Percentiles rank a stretch among this genome's conserved stretches.
Conservation (phyloP, 2,797 vertebrate species). For the Cyprinella venusta region DNA sequence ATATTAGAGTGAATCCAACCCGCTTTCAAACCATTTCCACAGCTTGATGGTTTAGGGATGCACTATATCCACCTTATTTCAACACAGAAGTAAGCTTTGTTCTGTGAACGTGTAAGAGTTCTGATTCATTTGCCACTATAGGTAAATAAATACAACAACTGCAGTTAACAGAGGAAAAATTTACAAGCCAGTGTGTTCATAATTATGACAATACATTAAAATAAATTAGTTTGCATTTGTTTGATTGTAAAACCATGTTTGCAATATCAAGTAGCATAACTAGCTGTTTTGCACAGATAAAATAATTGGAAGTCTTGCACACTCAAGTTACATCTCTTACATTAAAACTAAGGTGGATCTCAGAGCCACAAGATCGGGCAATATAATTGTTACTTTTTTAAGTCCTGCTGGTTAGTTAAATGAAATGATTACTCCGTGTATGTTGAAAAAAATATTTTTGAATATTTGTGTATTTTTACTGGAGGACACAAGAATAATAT, state of each 20-base stretch:
- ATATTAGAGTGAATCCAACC: neutral
- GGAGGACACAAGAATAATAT: neutral
- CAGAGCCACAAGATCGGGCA: neutral
- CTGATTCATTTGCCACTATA: neutral
- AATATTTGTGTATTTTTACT: neutral
- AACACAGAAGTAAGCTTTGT: neutral
- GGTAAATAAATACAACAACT: neutral
- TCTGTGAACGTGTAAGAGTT: neutral
- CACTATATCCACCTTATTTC: neutral
- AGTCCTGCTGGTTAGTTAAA: neutral
- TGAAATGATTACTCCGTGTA: neutral
- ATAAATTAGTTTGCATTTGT: neutral
- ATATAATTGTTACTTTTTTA: neutral
- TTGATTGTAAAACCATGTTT: no score
- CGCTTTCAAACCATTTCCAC: neutral
- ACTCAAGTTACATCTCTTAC: neutral
- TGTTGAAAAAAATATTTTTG: neutral
- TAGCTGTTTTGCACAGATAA: neutral
- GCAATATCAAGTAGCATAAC: no score
- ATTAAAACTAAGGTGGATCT: neutral
- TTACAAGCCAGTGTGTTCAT: neutral
- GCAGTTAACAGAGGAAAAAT: neutral
- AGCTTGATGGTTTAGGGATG: neutral
- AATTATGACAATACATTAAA: neutral
- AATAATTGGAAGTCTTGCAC: neutral